These are phyloP conservation scores for Oreochromis spilurus DNA, from an alignment of 2,113 vertebrate genomes.

Conservation along the genomic window DNA sequence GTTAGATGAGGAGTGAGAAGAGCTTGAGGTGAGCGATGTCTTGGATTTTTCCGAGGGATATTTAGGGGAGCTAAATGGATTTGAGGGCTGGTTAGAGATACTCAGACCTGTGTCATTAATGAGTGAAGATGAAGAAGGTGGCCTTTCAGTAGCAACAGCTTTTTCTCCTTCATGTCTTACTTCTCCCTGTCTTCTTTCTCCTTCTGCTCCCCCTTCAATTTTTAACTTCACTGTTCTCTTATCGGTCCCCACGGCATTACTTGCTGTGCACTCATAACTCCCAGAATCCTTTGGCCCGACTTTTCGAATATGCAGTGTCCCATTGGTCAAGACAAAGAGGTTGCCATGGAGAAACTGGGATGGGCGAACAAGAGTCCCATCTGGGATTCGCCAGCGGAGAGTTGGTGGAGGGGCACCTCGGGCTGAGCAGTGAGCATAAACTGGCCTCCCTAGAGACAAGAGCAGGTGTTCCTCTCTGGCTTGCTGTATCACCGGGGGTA, in stretches of 20 bases:
- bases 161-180: not conserved
- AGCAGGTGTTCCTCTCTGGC: slow-evolving; percentile 77
- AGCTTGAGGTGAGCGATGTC: not conserved
- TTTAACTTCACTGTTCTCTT: slow-evolving; percentile 76
- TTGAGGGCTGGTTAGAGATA: not conserved
- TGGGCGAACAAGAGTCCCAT: slow-evolving; percentile 80
- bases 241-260: slow-evolving; percentile 80
- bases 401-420: slow-evolving; percentile 79
- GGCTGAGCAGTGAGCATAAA: slow-evolving; percentile 84
- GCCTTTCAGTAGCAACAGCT: not conserved
- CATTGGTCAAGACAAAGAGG: slow-evolving; percentile 91
- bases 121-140: not conserved
- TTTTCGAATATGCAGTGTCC: slow-evolving; percentile 84
- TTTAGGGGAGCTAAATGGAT: slow-evolving; percentile 14
- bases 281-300: slow-evolving; percentile 77
- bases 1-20: not conserved
- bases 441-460: slow-evolving; percentile 70
- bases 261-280: slow-evolving; percentile 84
- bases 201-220: slow-evolving; percentile 52
- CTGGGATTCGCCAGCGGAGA: slow-evolving; percentile 83
- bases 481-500: slow-evolving; percentile 86
- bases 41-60: not conserved
- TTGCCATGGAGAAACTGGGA: slow-evolving; percentile 88
- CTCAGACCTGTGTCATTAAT: slow-evolving; percentile 7
- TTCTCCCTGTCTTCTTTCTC: not conserved